phyloP scores from a whole-genome alignment of 2,797 vertebrate species.

The Sebastes taczanowskii region DNA sequence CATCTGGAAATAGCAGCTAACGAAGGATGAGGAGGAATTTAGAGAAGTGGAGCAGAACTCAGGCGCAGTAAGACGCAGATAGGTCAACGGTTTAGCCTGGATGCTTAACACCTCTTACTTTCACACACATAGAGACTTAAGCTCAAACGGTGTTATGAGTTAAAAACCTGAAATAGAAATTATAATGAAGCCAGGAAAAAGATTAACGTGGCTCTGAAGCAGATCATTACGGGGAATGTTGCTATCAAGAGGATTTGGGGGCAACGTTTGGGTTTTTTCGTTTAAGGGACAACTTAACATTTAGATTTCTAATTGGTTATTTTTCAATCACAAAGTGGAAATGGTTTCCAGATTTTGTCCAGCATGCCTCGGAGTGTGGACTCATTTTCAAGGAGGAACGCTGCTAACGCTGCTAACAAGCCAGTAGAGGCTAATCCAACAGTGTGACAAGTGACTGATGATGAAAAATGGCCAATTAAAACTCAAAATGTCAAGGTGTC shows the following conservation, averaged over 20 bases:
- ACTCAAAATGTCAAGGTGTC: slow-evolving; percentile 42
- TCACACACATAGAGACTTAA: slow-evolving; percentile 13
- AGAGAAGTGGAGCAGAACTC: slow-evolving; percentile 46
- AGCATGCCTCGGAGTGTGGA: background rate
- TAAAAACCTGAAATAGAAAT: slow-evolving; percentile 11
- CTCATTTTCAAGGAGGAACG: slow-evolving; percentile 6
- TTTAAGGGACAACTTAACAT: slow-evolving; percentile 30
- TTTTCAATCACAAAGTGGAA: slow-evolving; percentile 14
- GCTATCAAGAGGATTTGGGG: slow-evolving; percentile 39
- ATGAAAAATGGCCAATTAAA: slow-evolving; percentile 61
- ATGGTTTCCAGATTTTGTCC: slow-evolving; percentile 20
- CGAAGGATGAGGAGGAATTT: slow-evolving; percentile 65
- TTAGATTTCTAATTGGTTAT: slow-evolving; percentile 41
- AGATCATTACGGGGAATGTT: slow-evolving; percentile 23
- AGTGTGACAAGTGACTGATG: slow-evolving; percentile 40
- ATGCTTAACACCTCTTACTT: slow-evolving; percentile 21
- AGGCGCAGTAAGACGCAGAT: slow-evolving; percentile 34
- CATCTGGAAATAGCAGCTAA: slow-evolving; percentile 57
- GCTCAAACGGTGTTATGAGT: slow-evolving; percentile 12
- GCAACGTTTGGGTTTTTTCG: background rate
- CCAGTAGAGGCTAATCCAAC: slow-evolving; percentile 13
- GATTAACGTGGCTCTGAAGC: slow-evolving; percentile 22
- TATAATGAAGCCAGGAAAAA: slow-evolving; percentile 3
- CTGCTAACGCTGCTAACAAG: slow-evolving; percentile 36
- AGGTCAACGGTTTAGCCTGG: slow-evolving; percentile 37